A percentile compares a stretch with the other conserved stretches of the same genome.
Evolutionary conservation across 1,140 invertebrate genomes (phyloP).

Genomic region (Drosophila nasuta): DNA sequence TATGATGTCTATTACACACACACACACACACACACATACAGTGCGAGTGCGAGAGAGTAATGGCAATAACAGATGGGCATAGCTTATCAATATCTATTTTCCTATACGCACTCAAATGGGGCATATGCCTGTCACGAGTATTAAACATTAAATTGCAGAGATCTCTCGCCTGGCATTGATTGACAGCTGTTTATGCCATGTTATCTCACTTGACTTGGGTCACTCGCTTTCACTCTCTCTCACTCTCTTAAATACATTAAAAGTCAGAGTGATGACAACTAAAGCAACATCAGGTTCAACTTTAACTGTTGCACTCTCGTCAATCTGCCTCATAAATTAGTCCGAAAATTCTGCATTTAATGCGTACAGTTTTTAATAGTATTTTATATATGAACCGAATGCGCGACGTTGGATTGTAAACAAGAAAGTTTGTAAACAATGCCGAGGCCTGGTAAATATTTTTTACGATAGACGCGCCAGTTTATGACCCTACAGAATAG

Average conservation of each 20-base stretch:
- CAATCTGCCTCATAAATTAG: not conserved
- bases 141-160: constrained; percentile 41
- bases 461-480: constrained; percentile 63
- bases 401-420: constrained; percentile 57
- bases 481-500: constrained; percentile 48
- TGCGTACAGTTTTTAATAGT: constrained; percentile 61
- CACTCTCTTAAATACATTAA: constrained; percentile 4
- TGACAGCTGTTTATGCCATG: constrained; percentile 64
- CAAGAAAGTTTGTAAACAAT: constrained; percentile 43
- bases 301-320: not conserved
- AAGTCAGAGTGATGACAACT: constrained; percentile 2
- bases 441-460: constrained; percentile 59
- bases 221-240: constrained; percentile 20
- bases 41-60: not conserved
- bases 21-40: not conserved
- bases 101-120: constrained; percentile 7
- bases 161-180: constrained; percentile 51
- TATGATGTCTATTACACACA: constrained; percentile 26
- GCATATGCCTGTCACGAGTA: constrained; percentile 31
- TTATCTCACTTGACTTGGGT: constrained; percentile 45
- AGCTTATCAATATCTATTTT: constrained; percentile 18
- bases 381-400: constrained; percentile 50
- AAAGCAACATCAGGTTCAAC: not conserved
- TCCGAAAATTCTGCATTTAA: constrained; percentile 17
- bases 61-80: constrained; percentile 29